Evolutionary conservation across 2,113 vertebrate species (phyloP), one percentile per base, ranked within the genome.

Genomic region (Larimichthys polyactis): DNA sequence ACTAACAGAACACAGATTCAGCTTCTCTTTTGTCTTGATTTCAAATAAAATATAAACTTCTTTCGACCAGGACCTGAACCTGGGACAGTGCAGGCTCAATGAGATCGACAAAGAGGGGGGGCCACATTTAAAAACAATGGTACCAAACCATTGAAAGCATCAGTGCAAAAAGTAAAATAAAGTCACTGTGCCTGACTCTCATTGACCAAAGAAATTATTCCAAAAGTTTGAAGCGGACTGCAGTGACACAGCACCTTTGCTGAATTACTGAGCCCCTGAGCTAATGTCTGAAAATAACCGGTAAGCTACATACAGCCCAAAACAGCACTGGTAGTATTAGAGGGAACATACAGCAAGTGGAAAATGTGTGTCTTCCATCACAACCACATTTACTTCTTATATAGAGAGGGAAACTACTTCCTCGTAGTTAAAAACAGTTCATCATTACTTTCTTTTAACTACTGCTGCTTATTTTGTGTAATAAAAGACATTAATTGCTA

Each of bases 361-460:
- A 59, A 74, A 51, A 44, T 9, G 1, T n/a, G 16, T 40, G 10
- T 77, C 43, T 9, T n/a, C 24, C 11, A 20, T 55, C 58, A 48
- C 7, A 5, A 44, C n/a, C 62, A 55, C 24, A 51, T 72, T 46
- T 24, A 71, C 62, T 22, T 58, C 44, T 59, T 11, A 6, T 22
- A 3, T 49, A 20, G 63, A 83, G 40, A 52, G 12, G 4, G 48
- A 65, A 52, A 44, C 24, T 27, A 19, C 14, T 46, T 27, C 22
- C n/a, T 29, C 6, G 16, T 54, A 24, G 43, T 52, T 36, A 3
- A 69, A 63, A 52, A 48, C 32, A 55, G 3, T 54, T 62, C 14
- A 46, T 22, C 49, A 51, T 70, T 70, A 64, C 24, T 82, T 49
- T 49, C 10, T 48, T 51, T 40, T 40, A 40, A 36, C 46, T 36